Percentiles rank a stretch among this genome's conserved stretches.
phyloP scores from a whole-genome alignment of 2,888 invertebrate genomes.

The Uropetala carovei region DNA sequence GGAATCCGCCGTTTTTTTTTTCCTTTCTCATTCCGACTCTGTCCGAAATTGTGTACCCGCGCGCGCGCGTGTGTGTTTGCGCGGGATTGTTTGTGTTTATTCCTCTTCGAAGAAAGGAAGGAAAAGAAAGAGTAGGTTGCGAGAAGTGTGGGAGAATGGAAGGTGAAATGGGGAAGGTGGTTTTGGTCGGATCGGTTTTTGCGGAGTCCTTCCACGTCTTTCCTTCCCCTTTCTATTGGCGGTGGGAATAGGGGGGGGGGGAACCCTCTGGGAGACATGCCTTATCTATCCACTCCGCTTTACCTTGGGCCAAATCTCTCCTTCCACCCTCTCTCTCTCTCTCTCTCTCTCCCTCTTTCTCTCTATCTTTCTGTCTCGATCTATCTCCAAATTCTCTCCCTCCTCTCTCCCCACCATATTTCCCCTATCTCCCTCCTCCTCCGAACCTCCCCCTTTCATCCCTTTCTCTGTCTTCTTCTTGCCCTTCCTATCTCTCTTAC shows the following conservation, averaged over 20 bases:
- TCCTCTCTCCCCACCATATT: too few relatives aligned
- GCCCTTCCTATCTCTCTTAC: not conserved
- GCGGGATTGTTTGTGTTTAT: not conserved
- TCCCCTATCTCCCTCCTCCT: too few relatives aligned
- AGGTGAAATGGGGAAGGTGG: not conserved
- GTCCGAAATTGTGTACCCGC: too few relatives aligned
- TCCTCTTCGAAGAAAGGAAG: too few relatives aligned
- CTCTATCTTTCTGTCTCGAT: too few relatives aligned
- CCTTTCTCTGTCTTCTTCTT: too few relatives aligned
- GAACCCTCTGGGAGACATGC: conserved; percentile 28
- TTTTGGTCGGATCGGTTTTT: not conserved
- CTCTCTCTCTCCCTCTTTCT: not conserved
- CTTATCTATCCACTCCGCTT: conserved; percentile 16
- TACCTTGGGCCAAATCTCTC: conserved; percentile 16
- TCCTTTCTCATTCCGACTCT: too few relatives aligned
- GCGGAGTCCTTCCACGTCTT: not conserved
- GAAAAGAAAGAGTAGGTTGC: not conserved
- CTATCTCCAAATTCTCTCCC: too few relatives aligned
- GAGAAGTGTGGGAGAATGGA: not conserved
- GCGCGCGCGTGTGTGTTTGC: not conserved
- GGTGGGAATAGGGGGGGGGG: not conserved
- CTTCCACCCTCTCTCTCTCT: not conserved
- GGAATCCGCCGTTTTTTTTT: too few relatives aligned
- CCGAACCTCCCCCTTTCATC: too few relatives aligned
- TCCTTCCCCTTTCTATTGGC: conserved; percentile 19